A percentile compares a stretch with the other conserved stretches of the same genome.
These are phyloP conservation scores for Amazona vittata DNA, from an alignment of 2,113 vertebrate genomes.

Conservation along the genomic window DNA sequence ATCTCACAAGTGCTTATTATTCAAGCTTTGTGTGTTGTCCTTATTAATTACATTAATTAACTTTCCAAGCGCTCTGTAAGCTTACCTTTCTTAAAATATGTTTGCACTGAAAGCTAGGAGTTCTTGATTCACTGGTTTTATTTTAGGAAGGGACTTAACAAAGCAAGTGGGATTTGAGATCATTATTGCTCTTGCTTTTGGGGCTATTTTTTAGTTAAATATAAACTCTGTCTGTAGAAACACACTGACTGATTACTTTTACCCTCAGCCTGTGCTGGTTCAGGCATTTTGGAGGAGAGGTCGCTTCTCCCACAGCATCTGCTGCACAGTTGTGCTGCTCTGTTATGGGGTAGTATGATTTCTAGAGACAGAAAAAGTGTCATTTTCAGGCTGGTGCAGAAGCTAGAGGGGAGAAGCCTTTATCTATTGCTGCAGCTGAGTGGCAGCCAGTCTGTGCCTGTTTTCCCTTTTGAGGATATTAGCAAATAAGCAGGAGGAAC, in stretches of 20 bases:
- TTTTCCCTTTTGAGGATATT: background rate
- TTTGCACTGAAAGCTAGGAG: background rate
- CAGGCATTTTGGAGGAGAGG: background rate
- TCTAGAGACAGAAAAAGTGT: background rate
- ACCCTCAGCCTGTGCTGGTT: background rate
- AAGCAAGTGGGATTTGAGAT: background rate
- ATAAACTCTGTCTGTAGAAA: background rate
- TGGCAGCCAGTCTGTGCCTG: accelerated
- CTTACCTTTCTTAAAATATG: background rate
- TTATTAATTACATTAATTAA: background rate
- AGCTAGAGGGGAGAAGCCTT: background rate
- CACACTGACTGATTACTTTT: background rate
- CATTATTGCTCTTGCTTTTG: background rate
- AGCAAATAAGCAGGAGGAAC: background rate
- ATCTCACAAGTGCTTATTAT: background rate
- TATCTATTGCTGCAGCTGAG: background rate
- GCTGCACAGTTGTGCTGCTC: background rate
- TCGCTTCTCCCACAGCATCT: background rate
- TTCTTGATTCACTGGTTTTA: background rate
- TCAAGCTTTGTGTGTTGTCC: background rate
- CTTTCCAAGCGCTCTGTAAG: background rate
- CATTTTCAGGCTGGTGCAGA: background rate
- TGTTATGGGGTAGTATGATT: background rate
- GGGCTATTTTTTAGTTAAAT: background rate
- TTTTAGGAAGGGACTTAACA: background rate